Evolutionary conservation across 2,888 invertebrate genomes (phyloP).

Genomic region (Nymphalis c-album): DNA sequence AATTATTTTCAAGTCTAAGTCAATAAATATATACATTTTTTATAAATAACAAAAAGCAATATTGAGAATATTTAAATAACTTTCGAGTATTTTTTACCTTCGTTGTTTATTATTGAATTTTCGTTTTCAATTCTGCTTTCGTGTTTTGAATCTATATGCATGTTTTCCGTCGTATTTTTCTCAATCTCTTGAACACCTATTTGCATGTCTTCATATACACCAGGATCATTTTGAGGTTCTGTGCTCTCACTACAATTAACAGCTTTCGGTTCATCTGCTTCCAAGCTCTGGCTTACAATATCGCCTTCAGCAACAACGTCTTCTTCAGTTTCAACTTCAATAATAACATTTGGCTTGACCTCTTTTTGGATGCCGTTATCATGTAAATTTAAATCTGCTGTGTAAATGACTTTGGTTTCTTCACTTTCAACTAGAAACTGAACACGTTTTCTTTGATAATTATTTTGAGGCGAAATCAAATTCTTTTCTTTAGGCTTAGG

Average conservation of each 20-base stretch:
- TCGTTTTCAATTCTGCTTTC: constrained; percentile 41
- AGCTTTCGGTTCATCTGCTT: constrained; percentile 23
- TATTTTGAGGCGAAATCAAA: constrained; percentile 54
- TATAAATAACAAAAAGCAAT: constrained; percentile 15
- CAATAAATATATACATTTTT: no score
- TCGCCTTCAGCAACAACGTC: constrained; percentile 57
- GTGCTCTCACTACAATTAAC: constrained; percentile 37
- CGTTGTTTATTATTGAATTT: constrained; percentile 44
- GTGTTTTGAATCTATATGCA: background rate
- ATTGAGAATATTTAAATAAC: background rate
- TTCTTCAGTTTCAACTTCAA: constrained; percentile 29
- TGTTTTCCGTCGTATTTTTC: constrained; percentile 29
- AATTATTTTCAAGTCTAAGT: no score
- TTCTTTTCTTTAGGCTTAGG: constrained; percentile 78
- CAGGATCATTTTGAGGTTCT: constrained; percentile 51
- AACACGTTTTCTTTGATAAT: constrained; percentile 84
- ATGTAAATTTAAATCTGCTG: constrained; percentile 74
- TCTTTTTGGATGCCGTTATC: constrained; percentile 52
- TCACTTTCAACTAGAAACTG: constrained; percentile 87
- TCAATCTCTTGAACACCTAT: constrained; percentile 32
- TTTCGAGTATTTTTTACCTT: constrained; percentile 18
- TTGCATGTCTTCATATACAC: constrained; percentile 46
- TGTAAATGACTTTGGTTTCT: constrained; percentile 74
- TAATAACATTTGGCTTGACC: constrained; percentile 39
- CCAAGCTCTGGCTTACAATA: constrained; percentile 66